These are phyloP conservation scores for Diceros bicornis DNA, from an alignment of 2,797 vertebrate genomes.

Conservation along the genomic window DNA sequence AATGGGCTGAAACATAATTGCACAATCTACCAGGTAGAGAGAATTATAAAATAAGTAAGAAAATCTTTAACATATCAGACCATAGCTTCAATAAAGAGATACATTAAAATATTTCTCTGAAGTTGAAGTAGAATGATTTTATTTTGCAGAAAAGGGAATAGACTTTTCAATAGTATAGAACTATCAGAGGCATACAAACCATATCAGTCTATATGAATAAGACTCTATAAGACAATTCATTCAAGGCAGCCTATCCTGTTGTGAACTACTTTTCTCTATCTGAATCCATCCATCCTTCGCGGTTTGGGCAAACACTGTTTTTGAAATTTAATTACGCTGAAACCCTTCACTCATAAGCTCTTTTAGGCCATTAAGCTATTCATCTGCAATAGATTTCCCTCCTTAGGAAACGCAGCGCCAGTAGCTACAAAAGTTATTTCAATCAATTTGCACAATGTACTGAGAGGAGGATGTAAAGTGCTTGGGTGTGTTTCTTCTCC, in stretches of 20 bases:
- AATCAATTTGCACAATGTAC: neutral
- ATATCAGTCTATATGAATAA: neutral
- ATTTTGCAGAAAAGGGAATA: neutral
- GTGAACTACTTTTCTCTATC: neutral
- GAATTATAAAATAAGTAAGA: neutral
- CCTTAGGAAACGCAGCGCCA: conserved; percentile 1
- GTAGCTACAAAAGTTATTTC: neutral
- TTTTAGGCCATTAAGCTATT: neutral
- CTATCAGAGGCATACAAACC: neutral
- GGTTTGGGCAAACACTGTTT: neutral
- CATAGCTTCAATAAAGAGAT: neutral
- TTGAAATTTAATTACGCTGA: conserved; percentile 50
- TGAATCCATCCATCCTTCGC: neutral
- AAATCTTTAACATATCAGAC: neutral
- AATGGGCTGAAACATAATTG: neutral
- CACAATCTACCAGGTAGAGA: conserved; percentile 9
- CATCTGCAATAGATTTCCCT: neutral
- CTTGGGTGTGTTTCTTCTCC: neutral
- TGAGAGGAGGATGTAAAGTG: neutral
- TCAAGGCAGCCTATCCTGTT: neutral
- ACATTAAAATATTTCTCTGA: neutral
- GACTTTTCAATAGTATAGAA: neutral
- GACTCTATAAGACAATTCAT: neutral
- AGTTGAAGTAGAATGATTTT: conserved; percentile 47
- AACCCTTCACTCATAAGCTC: neutral